Conservation (phyloP, 2,113 vertebrate genomes). For the Bambusicola thoracicus region DNA sequence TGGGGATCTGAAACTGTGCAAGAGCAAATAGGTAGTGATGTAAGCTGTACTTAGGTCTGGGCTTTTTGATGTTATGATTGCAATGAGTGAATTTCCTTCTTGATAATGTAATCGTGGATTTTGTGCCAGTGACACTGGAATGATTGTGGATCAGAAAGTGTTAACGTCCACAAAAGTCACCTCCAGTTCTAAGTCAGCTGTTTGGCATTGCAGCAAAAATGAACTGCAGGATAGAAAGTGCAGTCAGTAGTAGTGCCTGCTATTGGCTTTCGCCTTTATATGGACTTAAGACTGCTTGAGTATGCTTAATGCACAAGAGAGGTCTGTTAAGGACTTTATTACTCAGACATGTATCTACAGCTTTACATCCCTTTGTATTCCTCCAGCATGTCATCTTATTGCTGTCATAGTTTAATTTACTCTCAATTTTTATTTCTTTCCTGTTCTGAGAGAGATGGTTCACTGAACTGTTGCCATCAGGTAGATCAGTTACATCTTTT, state of each 20-base stretch:
- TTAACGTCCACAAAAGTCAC: background rate
- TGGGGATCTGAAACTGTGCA: background rate
- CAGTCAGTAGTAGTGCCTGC: no score
- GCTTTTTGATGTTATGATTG: background rate
- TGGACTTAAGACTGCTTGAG: background rate
- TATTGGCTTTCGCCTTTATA: no score
- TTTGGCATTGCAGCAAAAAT: background rate
- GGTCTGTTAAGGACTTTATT: rapidly evolving
- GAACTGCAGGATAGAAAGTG: background rate
- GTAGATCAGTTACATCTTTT: background rate
- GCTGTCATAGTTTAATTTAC: background rate
- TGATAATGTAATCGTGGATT: background rate
- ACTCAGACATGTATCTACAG: rapidly evolving
- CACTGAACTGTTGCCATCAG: background rate
- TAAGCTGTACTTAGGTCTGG: background rate
- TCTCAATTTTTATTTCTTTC: background rate
- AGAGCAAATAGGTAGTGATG: background rate
- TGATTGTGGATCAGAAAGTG: background rate
- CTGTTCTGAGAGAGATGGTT: background rate
- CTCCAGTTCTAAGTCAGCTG: background rate
- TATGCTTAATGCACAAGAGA: rapidly evolving
- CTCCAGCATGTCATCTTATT: background rate
- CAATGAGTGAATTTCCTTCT: background rate
- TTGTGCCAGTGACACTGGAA: background rate
- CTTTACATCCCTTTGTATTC: background rate